Base-by-base conservation (phyloP, 2,797 vertebrate genomes). In the Octomys mimax region DNA sequence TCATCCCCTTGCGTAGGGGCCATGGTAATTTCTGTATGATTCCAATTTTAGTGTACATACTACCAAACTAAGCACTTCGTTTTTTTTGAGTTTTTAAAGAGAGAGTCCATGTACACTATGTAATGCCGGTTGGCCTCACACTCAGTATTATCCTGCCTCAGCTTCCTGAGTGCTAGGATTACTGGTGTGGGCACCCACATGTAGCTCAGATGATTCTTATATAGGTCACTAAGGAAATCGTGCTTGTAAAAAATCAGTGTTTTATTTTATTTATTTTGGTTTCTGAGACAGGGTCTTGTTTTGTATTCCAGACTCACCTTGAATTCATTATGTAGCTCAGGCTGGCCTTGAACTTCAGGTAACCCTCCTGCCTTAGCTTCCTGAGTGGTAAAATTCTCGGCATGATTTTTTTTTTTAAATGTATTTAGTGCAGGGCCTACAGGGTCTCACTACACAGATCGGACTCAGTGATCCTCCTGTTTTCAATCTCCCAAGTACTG, bases 231-330 rank as follows among this genome's bases (percentile, higher is more conserved):
- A 1, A 61, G 57, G 68, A 79, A 92, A 57, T 36, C 36, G 52
- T 12, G 77, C 57, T 92, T 78, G 79, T 2, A 42, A 49, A 91
- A 94, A 95, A 86, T 82, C 36, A 52, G 75, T 59, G 28, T 24
- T 33, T 28, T 21, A 54, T 49, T 62, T 61, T 66, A 16, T 39
- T 62, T 78, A 16, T 28, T 46, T 46, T 75, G 73, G 39, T 46
- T 75, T 75, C 42, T 46, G 26, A 75, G 73, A 46, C 42, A 75
- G 42, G 42, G 12, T 46, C 73, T 49, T 3, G 12, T 42, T 49
- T 49, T 18, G 42, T 77, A 49, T 46, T 46, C 42, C 73, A 75
- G 12, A 13, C 42, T 75, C 22, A 75, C 39, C 12, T 75, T 75
- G 39, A 75, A 75, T 13, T 75, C 71, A 75, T 42, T 46, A 31